phyloP scores from a whole-genome alignment of 2,888 invertebrate species.

The Sycophila texana region DNA sequence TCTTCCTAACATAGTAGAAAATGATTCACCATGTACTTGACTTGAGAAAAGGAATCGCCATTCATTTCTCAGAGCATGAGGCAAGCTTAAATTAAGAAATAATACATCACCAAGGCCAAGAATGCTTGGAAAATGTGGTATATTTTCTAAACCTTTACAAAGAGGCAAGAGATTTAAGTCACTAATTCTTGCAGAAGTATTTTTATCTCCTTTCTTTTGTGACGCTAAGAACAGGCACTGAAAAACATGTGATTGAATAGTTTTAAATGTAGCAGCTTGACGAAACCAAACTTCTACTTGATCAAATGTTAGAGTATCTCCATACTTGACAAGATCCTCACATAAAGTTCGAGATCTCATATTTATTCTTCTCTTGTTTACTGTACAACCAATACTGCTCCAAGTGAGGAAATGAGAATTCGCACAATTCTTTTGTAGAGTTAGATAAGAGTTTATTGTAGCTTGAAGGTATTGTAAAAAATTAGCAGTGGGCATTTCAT shows the following conservation, averaged over 20 bases:
- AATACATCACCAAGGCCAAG: constrained; percentile 86
- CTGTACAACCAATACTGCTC: constrained; percentile 80
- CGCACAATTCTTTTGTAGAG: constrained; percentile 80
- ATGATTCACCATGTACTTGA: constrained; percentile 92
- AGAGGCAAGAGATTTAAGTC: constrained; percentile 77
- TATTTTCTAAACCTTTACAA: constrained; percentile 82
- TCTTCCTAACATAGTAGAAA: constrained; percentile 87
- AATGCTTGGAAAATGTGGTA: constrained; percentile 87
- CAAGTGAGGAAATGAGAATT: constrained; percentile 79
- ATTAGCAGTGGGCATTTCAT: constrained; percentile 66
- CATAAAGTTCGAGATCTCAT: constrained; percentile 80
- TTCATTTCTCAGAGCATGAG: constrained; percentile 84
- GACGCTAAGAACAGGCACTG: constrained; percentile 78
- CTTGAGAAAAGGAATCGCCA: constrained; percentile 94
- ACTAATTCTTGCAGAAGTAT: constrained; percentile 72
- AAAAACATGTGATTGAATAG: constrained; percentile 77
- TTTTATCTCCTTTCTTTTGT: constrained; percentile 77
- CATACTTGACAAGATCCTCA: constrained; percentile 75
- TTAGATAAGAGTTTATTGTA: constrained; percentile 85
- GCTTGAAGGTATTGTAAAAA: constrained; percentile 84
- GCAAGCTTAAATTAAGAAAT: constrained; percentile 88
- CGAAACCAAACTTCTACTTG: constrained; percentile 77
- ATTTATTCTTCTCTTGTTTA: constrained; percentile 78
- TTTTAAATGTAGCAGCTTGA: constrained; percentile 76
- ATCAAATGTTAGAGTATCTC: constrained; percentile 72